Evolutionary conservation across 2,888 invertebrate species (phyloP).

Genomic region (Cenopis cana): DNA sequence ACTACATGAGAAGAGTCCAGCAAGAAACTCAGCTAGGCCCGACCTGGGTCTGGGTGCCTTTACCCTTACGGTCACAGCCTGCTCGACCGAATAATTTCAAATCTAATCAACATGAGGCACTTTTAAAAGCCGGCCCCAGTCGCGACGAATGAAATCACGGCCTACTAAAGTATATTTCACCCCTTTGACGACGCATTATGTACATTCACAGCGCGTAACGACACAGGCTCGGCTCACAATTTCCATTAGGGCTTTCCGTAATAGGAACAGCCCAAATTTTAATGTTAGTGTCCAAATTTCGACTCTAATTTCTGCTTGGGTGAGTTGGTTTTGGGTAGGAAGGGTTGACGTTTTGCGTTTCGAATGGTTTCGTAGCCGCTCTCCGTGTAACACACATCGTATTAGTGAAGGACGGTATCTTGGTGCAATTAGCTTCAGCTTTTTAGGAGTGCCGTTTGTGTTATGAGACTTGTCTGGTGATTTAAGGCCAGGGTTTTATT

Average conservation of each 20-base stretch:
- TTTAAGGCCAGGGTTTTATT: constrained; percentile 42
- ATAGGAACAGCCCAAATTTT: constrained; percentile 70
- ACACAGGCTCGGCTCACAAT: constrained; percentile 83
- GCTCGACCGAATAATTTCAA: constrained; percentile 63
- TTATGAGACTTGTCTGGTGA: constrained; percentile 46
- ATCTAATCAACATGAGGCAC: constrained; percentile 68
- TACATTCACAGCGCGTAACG: constrained; percentile 83
- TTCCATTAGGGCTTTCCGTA: constrained; percentile 76
- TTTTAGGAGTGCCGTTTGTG: constrained; percentile 74
- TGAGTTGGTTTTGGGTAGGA: constrained; percentile 51
- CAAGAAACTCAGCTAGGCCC: no score
- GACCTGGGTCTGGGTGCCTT: neutral
- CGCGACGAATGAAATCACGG: constrained; percentile 78
- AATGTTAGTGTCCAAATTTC: constrained; percentile 55
- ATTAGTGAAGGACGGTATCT: constrained; percentile 83
- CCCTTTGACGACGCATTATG: constrained; percentile 85
- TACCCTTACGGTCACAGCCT: constrained; percentile 28
- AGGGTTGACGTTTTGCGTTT: constrained; percentile 57
- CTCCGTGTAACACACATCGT: constrained; percentile 82
- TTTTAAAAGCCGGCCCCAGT: constrained; percentile 73
- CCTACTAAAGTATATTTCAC: constrained; percentile 82
- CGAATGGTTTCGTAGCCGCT: constrained; percentile 61
- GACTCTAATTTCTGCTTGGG: constrained; percentile 54
- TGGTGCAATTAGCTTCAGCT: constrained; percentile 81
- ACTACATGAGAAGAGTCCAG: no score